Conservation (phyloP, 2,888 invertebrate genomes). For the Caenorhabditis angaria region DNA sequence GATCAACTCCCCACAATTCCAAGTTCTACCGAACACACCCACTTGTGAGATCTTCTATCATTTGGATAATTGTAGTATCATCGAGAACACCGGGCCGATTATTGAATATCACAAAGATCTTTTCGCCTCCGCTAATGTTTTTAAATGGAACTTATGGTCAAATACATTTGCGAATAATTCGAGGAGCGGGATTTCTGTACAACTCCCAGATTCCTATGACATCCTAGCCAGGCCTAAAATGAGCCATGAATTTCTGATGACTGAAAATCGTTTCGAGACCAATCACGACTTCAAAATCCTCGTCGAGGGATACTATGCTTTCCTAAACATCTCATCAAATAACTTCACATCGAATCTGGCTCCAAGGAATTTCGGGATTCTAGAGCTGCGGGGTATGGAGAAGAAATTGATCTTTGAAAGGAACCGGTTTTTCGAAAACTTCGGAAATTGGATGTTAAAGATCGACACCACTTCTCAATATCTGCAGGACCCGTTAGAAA, state of each 20-base stretch:
- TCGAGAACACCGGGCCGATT: conserved; percentile 85
- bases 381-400: conserved; percentile 84
- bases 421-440: conserved; percentile 69
- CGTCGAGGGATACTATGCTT: conserved; percentile 92
- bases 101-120: conserved; percentile 81
- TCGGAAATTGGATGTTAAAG: conserved; percentile 67
- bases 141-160: conserved; percentile 82
- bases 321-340: conserved; percentile 86
- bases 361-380: conserved; percentile 78
- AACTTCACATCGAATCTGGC: conserved; percentile 87
- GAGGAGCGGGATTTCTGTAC: conserved; percentile 86
- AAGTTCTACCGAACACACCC: conserved; percentile 73
- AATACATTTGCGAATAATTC: conserved; percentile 82
- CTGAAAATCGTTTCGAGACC: conserved; percentile 78
- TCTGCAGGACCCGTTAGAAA: conserved; percentile 34
- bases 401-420: conserved; percentile 85
- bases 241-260: conserved; percentile 66
- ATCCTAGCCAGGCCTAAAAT: conserved; percentile 58
- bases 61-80: conserved; percentile 85
- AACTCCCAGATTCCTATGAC: conserved; percentile 78
- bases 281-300: conserved; percentile 86
- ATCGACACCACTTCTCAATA: conserved; percentile 63
- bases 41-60: conserved; percentile 87
- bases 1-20: conserved; percentile 71
- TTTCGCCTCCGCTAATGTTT: conserved; percentile 93